Evolutionary conservation across 1,140 invertebrate genomes (phyloP), one percentile per base, ranked within the genome.

Genomic region (Drosophila ananassae): DNA sequence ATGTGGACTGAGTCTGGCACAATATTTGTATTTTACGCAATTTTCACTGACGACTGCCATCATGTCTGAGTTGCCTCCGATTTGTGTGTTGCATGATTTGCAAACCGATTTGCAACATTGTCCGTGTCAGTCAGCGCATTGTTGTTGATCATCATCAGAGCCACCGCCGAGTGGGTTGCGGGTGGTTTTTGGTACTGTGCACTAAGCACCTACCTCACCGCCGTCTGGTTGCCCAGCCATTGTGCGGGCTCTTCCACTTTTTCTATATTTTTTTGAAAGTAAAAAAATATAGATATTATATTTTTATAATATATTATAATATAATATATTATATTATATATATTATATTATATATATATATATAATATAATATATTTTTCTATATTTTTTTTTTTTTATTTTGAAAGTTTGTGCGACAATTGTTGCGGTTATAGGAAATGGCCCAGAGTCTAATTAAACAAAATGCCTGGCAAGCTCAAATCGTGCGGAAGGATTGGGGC

Each of bases 21-120:
- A 90, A 90, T 90, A 90, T 90, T 90, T 90, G 85, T 87, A 90
- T 90, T 90, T 90, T 85, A 85, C 85, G 85, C 85, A 82, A 90
- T 90, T 90, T 90, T 90, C 74, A 81, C 78, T 78, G 84, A 73
- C 69, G 63, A 67, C 63, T 67, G 63, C 63, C 63, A 67, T 64
- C 63, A 53, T 67, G 63, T 67, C 47, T 67, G 62, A 68, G 67
- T 59, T 71, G 55, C 50, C 59, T 63, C 63, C 51, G 46, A 51
- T 80, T 41, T 57, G 53, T 73, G 41, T 63, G 51, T 22, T 61
- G 55, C 62, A 71, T 89, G 85, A 89, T 89, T 90, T 85, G 71
- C 79, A 77, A 84, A 62, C 84, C 84, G 80, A 89, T 89, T 84
- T 89, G 68, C 66, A 63, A 69, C 76, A 89, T 84, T 77, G 84